Conservation (phyloP, 2,888 invertebrate species). For the Drosophila barbarae region DNA sequence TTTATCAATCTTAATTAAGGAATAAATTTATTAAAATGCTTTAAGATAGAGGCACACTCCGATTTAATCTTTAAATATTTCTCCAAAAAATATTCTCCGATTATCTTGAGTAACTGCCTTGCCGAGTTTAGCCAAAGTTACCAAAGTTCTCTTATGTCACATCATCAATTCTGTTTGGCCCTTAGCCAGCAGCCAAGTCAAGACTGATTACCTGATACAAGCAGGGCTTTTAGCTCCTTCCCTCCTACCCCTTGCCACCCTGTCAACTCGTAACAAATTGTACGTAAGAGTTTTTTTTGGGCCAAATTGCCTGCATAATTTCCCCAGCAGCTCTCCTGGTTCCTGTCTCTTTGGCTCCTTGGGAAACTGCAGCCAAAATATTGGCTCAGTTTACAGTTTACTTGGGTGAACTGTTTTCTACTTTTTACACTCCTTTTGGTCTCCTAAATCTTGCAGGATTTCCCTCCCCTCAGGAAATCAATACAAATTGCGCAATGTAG, state of each 20-base stretch:
- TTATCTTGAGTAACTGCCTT: conserved; percentile 7
- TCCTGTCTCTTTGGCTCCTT: neutral
- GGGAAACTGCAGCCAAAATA: conserved; percentile 55
- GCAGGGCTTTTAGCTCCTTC: conserved; percentile 7
- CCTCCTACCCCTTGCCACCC: neutral
- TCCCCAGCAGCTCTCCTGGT: conserved; percentile 22
- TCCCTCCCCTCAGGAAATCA: conserved; percentile 45
- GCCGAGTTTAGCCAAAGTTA: neutral
- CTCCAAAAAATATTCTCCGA: neutral
- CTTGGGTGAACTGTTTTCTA: conserved; percentile 30
- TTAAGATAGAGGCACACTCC: too few species aligned
- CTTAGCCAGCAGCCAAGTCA: conserved; percentile 34
- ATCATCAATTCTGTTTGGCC: conserved; percentile 40
- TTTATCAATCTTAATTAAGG: neutral
- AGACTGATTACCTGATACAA: conserved; percentile 43
- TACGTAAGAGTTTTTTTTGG: conserved; percentile 42
- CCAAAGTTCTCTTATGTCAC: conserved; percentile 21
- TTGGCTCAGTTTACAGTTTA: conserved; percentile 55
- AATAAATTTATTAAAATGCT: neutral
- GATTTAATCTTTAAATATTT: neutral
- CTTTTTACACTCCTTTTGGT: conserved; percentile 29
- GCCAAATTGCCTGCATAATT: conserved; percentile 67
- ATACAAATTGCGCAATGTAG: conserved; percentile 45
- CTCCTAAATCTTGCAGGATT: conserved; percentile 30
- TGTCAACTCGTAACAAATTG: conserved; percentile 49